Percentiles rank a stretch among this genome's conserved stretches.
Conservation (phyloP, 1,140 invertebrate genomes). For the Meloidogyne floridensis region DNA sequence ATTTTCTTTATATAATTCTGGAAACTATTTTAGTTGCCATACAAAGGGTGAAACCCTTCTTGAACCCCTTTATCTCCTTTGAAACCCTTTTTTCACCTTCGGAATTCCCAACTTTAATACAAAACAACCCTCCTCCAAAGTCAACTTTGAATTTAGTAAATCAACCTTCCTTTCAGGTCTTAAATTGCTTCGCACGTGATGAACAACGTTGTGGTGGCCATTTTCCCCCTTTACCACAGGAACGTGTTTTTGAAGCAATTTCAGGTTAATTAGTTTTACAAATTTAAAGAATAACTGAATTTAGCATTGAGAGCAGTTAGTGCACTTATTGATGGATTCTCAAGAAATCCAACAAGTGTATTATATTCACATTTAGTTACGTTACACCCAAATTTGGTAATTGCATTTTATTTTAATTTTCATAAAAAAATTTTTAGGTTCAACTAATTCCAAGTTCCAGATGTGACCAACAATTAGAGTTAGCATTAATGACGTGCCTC, state of each 20-base stretch:
- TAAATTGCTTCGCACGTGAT: constrained; percentile 56
- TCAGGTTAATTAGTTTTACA: constrained; percentile 21
- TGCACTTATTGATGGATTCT: constrained; percentile 55
- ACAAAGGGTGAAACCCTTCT: too few relatives aligned
- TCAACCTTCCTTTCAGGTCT: constrained; percentile 40
- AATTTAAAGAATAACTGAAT: too few relatives aligned
- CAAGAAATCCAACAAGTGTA: constrained; percentile 42
- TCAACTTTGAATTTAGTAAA: too few relatives aligned
- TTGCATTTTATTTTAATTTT: not conserved
- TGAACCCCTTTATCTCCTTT: too few relatives aligned
- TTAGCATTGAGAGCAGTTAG: constrained; percentile 50
- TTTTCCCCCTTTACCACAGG: constrained; percentile 53
- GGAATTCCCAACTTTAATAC: too few relatives aligned
- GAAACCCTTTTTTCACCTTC: too few relatives aligned
- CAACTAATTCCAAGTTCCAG: constrained; percentile 57
- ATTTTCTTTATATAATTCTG: too few relatives aligned
- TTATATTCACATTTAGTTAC: constrained; percentile 56
- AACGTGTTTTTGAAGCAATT: constrained; percentile 57
- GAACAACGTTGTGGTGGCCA: constrained; percentile 52
- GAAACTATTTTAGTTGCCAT: too few relatives aligned
- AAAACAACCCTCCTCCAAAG: too few relatives aligned
- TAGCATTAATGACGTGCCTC: constrained; percentile 51
- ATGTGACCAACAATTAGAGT: constrained; percentile 52
- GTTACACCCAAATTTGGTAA: constrained; percentile 52
- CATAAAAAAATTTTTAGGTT: not conserved